Conservation (phyloP, 1,140 invertebrate species). For the Adoxophyes honmai region DNA sequence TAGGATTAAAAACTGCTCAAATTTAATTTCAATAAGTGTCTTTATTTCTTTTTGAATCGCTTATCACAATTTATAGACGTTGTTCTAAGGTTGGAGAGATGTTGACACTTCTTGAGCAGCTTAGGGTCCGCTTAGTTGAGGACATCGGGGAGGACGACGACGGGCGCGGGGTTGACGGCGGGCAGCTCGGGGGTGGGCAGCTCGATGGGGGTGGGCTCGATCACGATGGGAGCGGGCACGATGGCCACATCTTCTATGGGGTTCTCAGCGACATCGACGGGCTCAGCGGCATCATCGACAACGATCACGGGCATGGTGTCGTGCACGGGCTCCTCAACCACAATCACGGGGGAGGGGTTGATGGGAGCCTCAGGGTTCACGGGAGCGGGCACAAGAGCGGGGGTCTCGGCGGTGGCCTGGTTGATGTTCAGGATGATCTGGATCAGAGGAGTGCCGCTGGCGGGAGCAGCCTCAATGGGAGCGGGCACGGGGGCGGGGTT, state of each 20-base stretch:
- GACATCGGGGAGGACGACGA: neutral
- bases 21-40: too few species aligned
- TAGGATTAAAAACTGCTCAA: too few species aligned
- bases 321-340: conserved; percentile 12
- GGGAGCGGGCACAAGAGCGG: neutral
- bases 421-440: conserved; percentile 35
- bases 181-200: neutral
- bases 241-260: neutral
- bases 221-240: neutral
- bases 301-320: neutral
- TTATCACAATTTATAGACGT: neutral
- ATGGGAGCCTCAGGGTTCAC: conserved; percentile 13
- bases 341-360: conserved; percentile 10
- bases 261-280: neutral
- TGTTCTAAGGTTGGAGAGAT: neutral
- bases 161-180: conserved; percentile 13
- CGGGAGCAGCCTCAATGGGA: neutral
- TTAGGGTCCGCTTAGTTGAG: neutral
- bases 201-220: neutral
- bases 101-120: neutral
- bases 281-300: neutral
- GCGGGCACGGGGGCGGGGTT: neutral
- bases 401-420: conserved; percentile 1
- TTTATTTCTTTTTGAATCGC: neutral
- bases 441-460: conserved; percentile 18